Evolutionary conservation across 2,113 vertebrate genomes (phyloP).

Genomic region (Myotis davidii): DNA sequence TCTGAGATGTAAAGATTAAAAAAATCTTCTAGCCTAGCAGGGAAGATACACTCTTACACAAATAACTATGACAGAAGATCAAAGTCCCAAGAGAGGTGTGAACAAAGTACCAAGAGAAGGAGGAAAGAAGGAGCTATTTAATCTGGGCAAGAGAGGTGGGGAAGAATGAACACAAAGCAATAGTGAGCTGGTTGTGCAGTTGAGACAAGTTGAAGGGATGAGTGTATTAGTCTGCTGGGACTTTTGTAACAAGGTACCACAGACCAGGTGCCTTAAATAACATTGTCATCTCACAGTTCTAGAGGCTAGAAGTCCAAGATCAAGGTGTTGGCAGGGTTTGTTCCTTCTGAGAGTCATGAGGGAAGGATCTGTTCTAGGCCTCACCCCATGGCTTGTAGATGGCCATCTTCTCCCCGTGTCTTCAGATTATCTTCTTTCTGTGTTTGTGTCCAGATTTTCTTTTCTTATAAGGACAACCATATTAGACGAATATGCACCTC

Average conservation of each 20-base stretch:
- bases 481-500: neutral
- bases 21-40: neutral
- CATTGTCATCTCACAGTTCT: neutral
- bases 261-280: neutral
- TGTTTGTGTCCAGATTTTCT: neutral
- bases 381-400: neutral
- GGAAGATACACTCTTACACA: neutral
- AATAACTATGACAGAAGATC: slow-evolving; percentile 26
- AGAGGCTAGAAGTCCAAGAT: neutral
- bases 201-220: neutral
- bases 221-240: neutral
- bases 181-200: neutral
- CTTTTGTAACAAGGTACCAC: neutral
- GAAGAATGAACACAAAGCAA: slow-evolving; percentile 30
- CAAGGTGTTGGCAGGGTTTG: neutral
- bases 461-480: neutral
- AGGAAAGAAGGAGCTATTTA: neutral
- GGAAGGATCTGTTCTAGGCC: neutral
- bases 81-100: neutral
- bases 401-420: neutral
- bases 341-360: neutral
- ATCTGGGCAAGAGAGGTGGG: neutral
- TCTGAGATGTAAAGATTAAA: slow-evolving; percentile 7
- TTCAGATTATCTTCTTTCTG: neutral
- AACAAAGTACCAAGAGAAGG: neutral